Evolutionary conservation across 2,797 vertebrate species (phyloP), one percentile per base, ranked within the genome.

Genomic region (Amphiprion clarkii): DNA sequence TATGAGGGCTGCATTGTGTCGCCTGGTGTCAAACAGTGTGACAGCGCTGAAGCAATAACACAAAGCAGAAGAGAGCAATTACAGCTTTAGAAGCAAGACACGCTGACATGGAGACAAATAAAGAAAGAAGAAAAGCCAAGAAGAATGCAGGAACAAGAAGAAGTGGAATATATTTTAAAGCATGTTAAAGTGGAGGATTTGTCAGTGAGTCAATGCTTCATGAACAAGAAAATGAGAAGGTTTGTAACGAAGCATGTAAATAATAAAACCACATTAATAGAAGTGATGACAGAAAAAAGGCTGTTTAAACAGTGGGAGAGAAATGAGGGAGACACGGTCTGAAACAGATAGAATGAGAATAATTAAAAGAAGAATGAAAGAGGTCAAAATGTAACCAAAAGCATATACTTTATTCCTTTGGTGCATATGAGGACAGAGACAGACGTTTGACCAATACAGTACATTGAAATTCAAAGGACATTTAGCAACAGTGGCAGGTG

Each of bases 171-270:
- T 92, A 93, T 94, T 94, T 93, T 94, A 23, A 29, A 39, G 25
- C 19, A 36, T 51, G 86, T 87, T 90, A 88, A 92, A 93, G 92
- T 29, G 7, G 17, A 23, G 88, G 89, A 93, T 95, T 92, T 93
- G 27, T 94, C 82, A 67, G 90, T 79, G 81, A 88, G 91, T 94
- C 94, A 94, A 94, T 92, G 93, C 88, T 94, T 95, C 94, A 95
- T 94, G 29, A 58, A 92, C 82, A 94, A 71, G 77, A 58, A 77
- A 61, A 71, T 53, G 12, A 10, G 16, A 58, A 23, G 11, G 40
- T 51, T 82, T 72, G 19, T 66, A 14, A 57, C 52, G 67, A 67
- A 70, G 7, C 31, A 11, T 63, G 36, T 49, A 70, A 65, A 63
- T 16, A 44, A 44, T 6, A 16, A 61, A 54, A 57, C 61, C 46